These are phyloP conservation scores for Aphis craccivora DNA, from an alignment of 1,140 invertebrate genomes.

Conservation along the genomic window DNA sequence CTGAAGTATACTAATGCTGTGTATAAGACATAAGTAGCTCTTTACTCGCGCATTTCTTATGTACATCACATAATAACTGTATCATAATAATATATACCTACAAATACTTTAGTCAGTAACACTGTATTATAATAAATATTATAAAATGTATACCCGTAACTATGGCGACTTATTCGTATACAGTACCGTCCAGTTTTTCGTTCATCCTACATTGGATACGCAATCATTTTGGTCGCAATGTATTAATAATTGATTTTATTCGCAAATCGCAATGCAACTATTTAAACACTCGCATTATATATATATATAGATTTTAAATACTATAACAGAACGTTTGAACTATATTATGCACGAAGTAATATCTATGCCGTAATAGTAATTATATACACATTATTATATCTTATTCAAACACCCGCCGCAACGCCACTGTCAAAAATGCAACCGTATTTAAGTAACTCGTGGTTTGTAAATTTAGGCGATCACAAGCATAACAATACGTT, in stretches of 20 bases:
- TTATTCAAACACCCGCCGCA: not conserved
- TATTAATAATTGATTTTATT: not conserved
- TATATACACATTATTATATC: not conserved
- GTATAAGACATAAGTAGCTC: no score
- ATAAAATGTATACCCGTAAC: no score
- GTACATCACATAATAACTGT: not conserved
- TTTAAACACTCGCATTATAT: not conserved
- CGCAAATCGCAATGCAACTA: not conserved
- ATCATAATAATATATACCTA: not conserved
- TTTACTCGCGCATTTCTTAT: not conserved
- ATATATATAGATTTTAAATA: not conserved
- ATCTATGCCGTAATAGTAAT: conserved; percentile 28
- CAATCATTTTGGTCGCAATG: not conserved
- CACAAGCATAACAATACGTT: not conserved
- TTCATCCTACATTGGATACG: not conserved
- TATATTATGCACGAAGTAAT: not conserved
- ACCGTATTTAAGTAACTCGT: not conserved
- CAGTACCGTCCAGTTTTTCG: not conserved
- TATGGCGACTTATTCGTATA: not conserved
- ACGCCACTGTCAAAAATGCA: not conserved
- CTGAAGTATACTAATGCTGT: not conserved
- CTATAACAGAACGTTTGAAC: not conserved
- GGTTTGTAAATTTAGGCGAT: not conserved
- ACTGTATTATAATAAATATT: not conserved
- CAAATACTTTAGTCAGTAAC: not conserved